These are phyloP conservation scores for Oceanodroma leucorhoa DNA, from an alignment of 2,797 vertebrate genomes.

Conservation along the genomic window DNA sequence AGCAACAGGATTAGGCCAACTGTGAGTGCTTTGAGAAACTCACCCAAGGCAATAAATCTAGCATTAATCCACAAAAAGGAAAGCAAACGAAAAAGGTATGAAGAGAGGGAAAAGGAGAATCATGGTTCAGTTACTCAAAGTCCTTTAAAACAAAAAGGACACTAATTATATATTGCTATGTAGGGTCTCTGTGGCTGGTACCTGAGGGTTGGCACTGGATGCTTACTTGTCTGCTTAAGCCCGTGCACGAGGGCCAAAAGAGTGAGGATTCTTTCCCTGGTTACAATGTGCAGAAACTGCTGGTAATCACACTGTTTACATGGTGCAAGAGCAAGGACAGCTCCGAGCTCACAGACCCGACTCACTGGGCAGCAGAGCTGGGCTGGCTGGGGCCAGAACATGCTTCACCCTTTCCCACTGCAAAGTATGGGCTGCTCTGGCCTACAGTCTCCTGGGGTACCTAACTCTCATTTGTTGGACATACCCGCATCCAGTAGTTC, in stretches of 20 bases:
- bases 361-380: fast-evolving
- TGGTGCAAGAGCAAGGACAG: neutral
- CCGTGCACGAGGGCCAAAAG: neutral
- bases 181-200: neutral
- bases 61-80: neutral
- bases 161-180: neutral
- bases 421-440: neutral
- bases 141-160: neutral
- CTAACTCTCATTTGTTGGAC: neutral
- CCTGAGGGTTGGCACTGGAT: neutral
- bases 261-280: neutral
- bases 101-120: neutral
- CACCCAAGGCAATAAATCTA: slow-evolving; percentile 29
- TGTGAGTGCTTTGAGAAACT: slow-evolving; percentile 10
- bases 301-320: neutral
- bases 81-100: neutral
- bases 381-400: neutral
- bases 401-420: neutral
- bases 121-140: neutral
- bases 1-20: slow-evolving; percentile 26
- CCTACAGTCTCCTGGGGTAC: neutral
- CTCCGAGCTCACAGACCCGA: fast-evolving
- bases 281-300: neutral
- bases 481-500: neutral
- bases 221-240: neutral